Evolutionary conservation across 2,113 vertebrate species (phyloP).

Genomic region (Hyla sarda): DNA sequence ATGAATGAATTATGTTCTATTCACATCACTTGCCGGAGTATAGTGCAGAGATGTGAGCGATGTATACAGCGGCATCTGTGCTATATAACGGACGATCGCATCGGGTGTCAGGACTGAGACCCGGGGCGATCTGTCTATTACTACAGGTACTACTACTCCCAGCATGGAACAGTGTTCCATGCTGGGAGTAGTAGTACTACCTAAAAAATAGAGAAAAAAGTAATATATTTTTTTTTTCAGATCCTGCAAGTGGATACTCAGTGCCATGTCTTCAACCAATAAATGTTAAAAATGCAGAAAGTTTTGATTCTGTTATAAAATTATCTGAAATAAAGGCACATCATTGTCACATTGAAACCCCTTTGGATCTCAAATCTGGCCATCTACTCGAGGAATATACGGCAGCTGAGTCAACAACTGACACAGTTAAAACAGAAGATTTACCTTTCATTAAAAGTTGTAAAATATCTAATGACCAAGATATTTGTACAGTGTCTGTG

Average conservation of each 20-base stretch:
- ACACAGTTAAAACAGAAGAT: constrained; percentile 73
- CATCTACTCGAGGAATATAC: constrained; percentile 77
- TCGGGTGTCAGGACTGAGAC: too few relatives aligned
- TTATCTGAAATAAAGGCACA: constrained; percentile 76
- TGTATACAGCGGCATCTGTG: too few relatives aligned
- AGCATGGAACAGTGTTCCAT: too few relatives aligned
- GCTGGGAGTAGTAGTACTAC: too few relatives aligned
- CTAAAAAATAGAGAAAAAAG: too few relatives aligned
- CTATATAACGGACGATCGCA: too few relatives aligned
- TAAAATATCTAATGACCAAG: constrained; percentile 65
- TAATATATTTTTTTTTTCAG: constrained; percentile 71
- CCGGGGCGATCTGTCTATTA: too few relatives aligned
- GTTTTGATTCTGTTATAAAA: constrained; percentile 75
- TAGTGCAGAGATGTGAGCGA: too few relatives aligned
- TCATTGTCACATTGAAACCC: constrained; percentile 74
- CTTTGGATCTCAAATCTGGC: constrained; percentile 80
- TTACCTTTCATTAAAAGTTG: constrained; percentile 64
- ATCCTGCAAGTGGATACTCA: constrained; percentile 85
- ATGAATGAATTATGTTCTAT: too few relatives aligned
- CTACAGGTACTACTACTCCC: too few relatives aligned
- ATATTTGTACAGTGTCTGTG: not conserved
- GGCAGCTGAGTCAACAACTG: constrained; percentile 69
- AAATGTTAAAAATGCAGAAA: constrained; percentile 74
- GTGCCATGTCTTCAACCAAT: constrained; percentile 86
- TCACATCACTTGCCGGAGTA: too few relatives aligned